phyloP scores from a whole-genome alignment of 2,113 vertebrate genomes.

The Macroglossus sobrinus region DNA sequence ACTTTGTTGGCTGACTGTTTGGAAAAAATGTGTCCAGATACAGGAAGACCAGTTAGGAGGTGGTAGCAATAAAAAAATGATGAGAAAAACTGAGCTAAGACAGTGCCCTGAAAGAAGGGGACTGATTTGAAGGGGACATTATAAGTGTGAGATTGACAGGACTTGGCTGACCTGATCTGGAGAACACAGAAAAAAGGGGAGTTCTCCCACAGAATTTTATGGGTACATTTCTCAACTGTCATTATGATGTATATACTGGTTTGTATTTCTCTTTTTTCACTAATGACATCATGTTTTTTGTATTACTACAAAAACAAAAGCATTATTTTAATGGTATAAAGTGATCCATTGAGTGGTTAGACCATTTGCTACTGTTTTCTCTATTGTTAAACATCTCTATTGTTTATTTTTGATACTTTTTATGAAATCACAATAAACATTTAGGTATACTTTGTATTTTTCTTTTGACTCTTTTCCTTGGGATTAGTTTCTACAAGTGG shows the following conservation, averaged over 20 bases:
- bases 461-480: background rate
- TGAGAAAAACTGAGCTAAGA: background rate
- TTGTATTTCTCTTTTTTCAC: background rate
- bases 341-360: background rate
- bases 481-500: conserved; percentile 9
- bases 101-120: background rate
- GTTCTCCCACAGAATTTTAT: background rate
- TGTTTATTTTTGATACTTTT: background rate
- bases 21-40: background rate
- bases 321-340: conserved; percentile 28
- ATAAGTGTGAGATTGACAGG: background rate
- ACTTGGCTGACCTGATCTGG: background rate
- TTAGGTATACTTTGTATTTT: background rate
- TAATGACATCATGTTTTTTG: background rate
- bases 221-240: background rate
- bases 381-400: background rate
- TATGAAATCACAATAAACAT: background rate
- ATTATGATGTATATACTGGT: background rate
- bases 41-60: background rate
- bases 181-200: background rate
- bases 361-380: background rate
- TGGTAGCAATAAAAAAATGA: background rate
- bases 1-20: background rate
- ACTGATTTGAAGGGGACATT: background rate
- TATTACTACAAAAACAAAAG: background rate